Evolutionary conservation across 2,888 invertebrate genomes (phyloP).

Genomic region (Yponomeuta plumbellus): DNA sequence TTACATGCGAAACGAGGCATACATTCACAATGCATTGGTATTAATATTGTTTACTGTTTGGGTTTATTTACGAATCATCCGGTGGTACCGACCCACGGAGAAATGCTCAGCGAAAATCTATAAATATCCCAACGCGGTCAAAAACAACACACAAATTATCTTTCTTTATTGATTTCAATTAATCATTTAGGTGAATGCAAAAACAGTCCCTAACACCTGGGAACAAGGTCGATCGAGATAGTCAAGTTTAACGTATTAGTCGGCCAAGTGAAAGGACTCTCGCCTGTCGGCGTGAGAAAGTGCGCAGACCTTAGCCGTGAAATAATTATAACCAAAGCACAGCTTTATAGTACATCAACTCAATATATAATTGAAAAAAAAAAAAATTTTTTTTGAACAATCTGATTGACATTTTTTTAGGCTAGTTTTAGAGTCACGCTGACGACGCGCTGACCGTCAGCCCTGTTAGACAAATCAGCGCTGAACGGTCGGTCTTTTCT

Average conservation of each 20-base stretch:
- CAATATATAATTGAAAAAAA: too few species aligned
- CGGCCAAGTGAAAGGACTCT: conserved; percentile 2
- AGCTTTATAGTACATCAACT: neutral
- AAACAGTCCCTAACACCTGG: neutral
- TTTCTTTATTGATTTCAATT: conserved; percentile 1
- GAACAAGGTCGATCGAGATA: neutral
- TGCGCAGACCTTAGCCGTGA: neutral
- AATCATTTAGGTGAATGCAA: neutral
- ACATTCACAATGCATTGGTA: too few species aligned
- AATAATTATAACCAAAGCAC: neutral
- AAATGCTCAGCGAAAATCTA: neutral
- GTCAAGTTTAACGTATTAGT: neutral
- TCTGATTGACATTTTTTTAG: too few species aligned
- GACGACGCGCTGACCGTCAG: too few species aligned
- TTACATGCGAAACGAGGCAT: neutral
- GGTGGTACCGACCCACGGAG: neutral
- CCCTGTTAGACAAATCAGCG: too few species aligned
- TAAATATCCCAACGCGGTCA: neutral
- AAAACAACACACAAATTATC: neutral
- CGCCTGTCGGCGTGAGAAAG: neutral
- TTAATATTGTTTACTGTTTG: neutral
- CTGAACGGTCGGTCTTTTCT: too few species aligned
- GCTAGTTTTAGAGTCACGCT: too few species aligned
- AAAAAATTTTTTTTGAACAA: too few species aligned
- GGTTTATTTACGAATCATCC: neutral